Conservation (phyloP, 2,797 vertebrate genomes). For the Fistularia tabacaria region DNA sequence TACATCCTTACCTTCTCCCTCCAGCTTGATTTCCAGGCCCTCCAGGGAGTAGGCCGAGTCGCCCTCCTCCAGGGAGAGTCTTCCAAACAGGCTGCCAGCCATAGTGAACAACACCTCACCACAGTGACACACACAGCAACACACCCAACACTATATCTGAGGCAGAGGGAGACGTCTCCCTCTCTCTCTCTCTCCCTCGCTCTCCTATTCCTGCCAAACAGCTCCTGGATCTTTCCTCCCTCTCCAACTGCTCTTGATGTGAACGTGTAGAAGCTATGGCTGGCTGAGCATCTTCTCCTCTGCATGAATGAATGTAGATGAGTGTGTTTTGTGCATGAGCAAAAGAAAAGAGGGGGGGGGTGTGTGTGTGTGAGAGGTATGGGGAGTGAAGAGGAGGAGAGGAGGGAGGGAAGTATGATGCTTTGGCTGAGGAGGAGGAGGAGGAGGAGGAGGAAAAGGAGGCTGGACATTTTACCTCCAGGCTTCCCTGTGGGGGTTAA, state of each 20-base stretch:
- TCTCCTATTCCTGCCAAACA: conserved; percentile 37
- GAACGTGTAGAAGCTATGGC: conserved; percentile 65
- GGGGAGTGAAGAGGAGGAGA: not conserved
- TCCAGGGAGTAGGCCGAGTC: conserved; percentile 72
- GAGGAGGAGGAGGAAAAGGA: conserved; percentile 37
- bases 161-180: conserved; percentile 35
- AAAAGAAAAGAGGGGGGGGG: conserved; percentile 17
- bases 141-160: conserved; percentile 56
- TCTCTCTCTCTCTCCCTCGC: conserved; percentile 22
- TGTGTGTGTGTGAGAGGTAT: not conserved
- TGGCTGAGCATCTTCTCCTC: conserved; percentile 54
- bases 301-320: conserved; percentile 64
- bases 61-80: conserved; percentile 72
- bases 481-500: conserved; percentile 47
- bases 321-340: conserved; percentile 43
- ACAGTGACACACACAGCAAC: conserved; percentile 44
- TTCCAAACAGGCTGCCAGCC: conserved; percentile 73
- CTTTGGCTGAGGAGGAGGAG: conserved; percentile 31
- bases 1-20: conserved; percentile 63
- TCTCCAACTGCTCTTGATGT: conserved; percentile 53
- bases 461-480: conserved; percentile 32
- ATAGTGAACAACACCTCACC: conserved; percentile 62
- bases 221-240: conserved; percentile 42
- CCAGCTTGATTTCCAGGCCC: conserved; percentile 64
- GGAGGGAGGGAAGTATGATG: conserved; percentile 42